These are phyloP conservation scores for Bombycilla garrulus DNA, from an alignment of 2,113 vertebrate species.

Conservation along the genomic window DNA sequence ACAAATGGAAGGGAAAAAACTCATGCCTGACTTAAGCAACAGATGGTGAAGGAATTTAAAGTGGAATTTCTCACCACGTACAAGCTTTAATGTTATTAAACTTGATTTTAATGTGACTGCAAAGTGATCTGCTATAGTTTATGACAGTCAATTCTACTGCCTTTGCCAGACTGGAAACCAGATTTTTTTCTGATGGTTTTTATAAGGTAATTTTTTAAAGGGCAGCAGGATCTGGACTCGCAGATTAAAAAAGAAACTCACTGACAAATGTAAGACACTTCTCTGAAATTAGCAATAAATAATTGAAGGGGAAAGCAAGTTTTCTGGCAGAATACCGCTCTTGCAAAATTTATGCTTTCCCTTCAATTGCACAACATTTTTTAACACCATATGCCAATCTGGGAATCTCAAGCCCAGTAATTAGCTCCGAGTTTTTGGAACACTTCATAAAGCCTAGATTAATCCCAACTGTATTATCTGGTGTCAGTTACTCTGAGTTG, in stretches of 20 bases:
- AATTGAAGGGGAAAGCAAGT: neutral
- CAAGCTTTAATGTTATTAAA: slow-evolving; percentile 15
- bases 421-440: slow-evolving; percentile 50
- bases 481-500: slow-evolving; percentile 10
- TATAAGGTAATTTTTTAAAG: neutral
- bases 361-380: slow-evolving; percentile 2
- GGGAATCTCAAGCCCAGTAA: neutral
- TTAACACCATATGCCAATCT: slow-evolving; percentile 27
- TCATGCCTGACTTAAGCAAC: neutral
- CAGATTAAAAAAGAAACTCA: neutral
- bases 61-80: neutral
- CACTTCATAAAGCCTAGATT: slow-evolving; percentile 9
- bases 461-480: slow-evolving; percentile 49
- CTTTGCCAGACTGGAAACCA: neutral
- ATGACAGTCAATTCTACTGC: neutral
- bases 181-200: neutral
- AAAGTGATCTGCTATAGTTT: slow-evolving; percentile 13
- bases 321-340: neutral
- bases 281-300: neutral
- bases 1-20: neutral
- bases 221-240: neutral
- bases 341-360: slow-evolving; percentile 12
- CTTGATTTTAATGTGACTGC: slow-evolving; percentile 13
- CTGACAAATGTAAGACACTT: neutral
- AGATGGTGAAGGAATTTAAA: slow-evolving; percentile 35